Percentiles rank a stretch among this genome's conserved stretches.
phyloP scores from a whole-genome alignment of 2,797 vertebrate genomes.

The Dendrocincla tyrannina region DNA sequence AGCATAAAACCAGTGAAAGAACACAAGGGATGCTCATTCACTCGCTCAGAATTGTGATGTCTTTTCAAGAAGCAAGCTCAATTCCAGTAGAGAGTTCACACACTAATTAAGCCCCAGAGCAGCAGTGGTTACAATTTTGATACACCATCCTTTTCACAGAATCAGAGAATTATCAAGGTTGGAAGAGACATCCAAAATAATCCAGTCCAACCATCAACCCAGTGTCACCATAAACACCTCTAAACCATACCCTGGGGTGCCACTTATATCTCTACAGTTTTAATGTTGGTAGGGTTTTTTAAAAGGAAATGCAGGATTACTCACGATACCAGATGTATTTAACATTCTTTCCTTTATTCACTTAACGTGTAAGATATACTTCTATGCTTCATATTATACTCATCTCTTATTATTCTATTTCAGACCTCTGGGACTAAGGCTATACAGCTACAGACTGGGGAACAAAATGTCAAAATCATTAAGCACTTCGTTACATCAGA shows the following conservation, averaged over 20 bases:
- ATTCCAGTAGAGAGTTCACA: background rate
- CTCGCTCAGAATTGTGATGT: background rate
- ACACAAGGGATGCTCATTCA: background rate
- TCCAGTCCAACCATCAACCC: background rate
- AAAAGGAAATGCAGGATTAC: background rate
- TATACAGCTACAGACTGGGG: background rate
- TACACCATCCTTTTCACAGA: background rate
- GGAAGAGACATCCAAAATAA: background rate
- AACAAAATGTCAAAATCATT: background rate
- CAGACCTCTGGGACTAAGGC: background rate
- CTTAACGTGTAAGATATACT: background rate
- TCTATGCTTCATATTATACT: background rate
- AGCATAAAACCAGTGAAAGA: background rate
- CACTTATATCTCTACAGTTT: background rate
- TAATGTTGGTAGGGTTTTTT: accelerated
- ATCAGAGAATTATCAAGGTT: background rate
- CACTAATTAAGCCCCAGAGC: background rate
- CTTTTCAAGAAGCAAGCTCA: background rate
- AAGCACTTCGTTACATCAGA: background rate
- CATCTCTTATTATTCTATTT: background rate
- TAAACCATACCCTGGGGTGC: background rate
- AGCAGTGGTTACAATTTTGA: background rate
- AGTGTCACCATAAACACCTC: background rate
- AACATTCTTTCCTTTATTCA: background rate
- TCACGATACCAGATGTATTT: background rate